A percentile compares a stretch with the other conserved stretches of the same genome.
These are phyloP conservation scores for Diaphora mendica DNA, from an alignment of 2,888 invertebrate genomes.

Conservation along the genomic window DNA sequence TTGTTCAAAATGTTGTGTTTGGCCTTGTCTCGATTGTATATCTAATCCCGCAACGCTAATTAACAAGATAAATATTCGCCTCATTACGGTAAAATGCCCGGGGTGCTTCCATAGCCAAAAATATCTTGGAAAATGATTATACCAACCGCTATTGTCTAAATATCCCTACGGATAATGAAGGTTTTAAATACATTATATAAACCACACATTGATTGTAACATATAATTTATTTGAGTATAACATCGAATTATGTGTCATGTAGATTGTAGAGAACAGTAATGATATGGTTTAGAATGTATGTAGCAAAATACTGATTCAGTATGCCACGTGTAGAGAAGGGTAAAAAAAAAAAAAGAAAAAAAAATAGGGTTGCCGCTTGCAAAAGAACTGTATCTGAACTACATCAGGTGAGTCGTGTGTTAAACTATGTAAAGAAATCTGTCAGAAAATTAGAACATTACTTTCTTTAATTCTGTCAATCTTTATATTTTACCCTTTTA, in stretches of 20 bases:
- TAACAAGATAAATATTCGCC: slow-evolving; percentile 43
- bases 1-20: slow-evolving; percentile 39
- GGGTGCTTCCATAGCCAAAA: slow-evolving; percentile 13
- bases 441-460: too few species aligned
- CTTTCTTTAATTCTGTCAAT: too few species aligned
- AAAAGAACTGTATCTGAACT: too few species aligned
- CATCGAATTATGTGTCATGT: too few species aligned
- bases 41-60: slow-evolving; percentile 33
- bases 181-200: neutral
- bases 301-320: neutral
- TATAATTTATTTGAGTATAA: too few species aligned
- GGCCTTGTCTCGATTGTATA: slow-evolving; percentile 37
- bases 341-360: too few species aligned
- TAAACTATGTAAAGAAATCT: too few species aligned
- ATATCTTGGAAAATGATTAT: slow-evolving; percentile 21
- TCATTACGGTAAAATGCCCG: slow-evolving; percentile 23
- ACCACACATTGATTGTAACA: neutral
- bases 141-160: neutral
- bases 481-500: too few species aligned
- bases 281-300: neutral
- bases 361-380: too few species aligned
- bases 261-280: neutral
- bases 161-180: neutral
- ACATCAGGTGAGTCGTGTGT: too few species aligned
- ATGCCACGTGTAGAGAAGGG: neutral